Base-by-base conservation (phyloP, 1,140 invertebrate genomes). In the Caenorhabditis inopinata region DNA sequence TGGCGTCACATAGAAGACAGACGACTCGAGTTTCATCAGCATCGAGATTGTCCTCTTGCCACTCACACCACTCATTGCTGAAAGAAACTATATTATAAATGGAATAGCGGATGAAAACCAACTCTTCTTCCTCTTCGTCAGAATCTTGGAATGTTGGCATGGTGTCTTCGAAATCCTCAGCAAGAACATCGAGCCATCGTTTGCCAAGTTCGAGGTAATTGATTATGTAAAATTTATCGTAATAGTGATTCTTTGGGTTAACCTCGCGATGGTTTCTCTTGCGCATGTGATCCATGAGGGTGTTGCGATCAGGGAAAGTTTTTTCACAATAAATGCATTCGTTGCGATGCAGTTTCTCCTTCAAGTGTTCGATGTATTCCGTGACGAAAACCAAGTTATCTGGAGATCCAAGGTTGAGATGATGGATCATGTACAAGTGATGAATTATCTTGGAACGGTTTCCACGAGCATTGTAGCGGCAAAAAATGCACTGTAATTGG, bases 151-250 rank as follows among this genome's bases (percentile, higher is more conserved):
- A 89, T 6, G 87, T 85, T 21, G 86, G 87, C 85, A 88, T 88
- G 12, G 86, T 86, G 27, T 89, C 87, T 77, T 88, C 87, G 62
- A 89, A 89, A 45, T 88, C 87, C 62, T 88, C 87, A n/a, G 87
- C 87, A 21, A 88, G 79, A 7, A 89, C 87, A 76, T 89, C 87
- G 68, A 88, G 77, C 87, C 87, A 88, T 12, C 87, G 85, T 85
- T 88, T 89, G 14, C 87, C 87, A 38, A 88, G 77, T 58, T 88
- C 87, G 75, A 88, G 82, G 73, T 88, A 88, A 74, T 88, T 88
- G 84, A 88, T 88, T 79, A 88, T 87, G 83, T 89, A 89, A 80
- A 88, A 88, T 74, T 87, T 87, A 82, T 87, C 86, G 73, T 88
- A 88, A 51, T 88, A 87, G 74, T 87, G 85, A 75, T 88, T 88